phyloP scores from a whole-genome alignment of 2,797 vertebrate species.

The Schizothorax lantsangensis region DNA sequence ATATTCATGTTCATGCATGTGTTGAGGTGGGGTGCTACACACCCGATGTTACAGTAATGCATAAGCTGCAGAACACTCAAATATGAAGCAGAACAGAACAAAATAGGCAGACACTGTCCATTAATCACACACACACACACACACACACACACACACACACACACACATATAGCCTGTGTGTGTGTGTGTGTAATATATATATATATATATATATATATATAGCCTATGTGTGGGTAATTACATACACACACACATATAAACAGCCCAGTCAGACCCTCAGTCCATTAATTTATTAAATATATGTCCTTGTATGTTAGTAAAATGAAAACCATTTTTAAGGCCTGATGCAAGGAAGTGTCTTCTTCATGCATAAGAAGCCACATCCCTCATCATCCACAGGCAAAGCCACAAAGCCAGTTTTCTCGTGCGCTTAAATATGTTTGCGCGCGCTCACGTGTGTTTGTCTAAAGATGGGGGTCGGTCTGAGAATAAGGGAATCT shows the following conservation, averaged over 20 bases:
- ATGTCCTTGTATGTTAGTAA: background rate
- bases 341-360: conserved; percentile 75
- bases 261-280: no score
- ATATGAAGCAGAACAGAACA: background rate
- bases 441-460: conserved; percentile 61
- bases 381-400: conserved; percentile 76
- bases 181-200: no score
- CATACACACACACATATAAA: no score
- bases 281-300: no score
- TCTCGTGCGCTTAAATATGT: conserved; percentile 67
- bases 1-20: conserved; percentile 44
- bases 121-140: background rate
- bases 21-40: background rate
- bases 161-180: no score
- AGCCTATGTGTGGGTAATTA: no score
- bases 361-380: conserved; percentile 76
- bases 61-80: background rate
- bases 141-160: no score
- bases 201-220: no score
- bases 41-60: background rate
- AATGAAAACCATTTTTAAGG: conserved; percentile 61
- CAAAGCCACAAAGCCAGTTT: conserved; percentile 75
- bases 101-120: background rate
- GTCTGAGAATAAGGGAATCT: conserved; percentile 55
- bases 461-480: conserved; percentile 66